Evolutionary conservation across 1,140 invertebrate species (phyloP).

Genomic region (Diorhabda sublineata): DNA sequence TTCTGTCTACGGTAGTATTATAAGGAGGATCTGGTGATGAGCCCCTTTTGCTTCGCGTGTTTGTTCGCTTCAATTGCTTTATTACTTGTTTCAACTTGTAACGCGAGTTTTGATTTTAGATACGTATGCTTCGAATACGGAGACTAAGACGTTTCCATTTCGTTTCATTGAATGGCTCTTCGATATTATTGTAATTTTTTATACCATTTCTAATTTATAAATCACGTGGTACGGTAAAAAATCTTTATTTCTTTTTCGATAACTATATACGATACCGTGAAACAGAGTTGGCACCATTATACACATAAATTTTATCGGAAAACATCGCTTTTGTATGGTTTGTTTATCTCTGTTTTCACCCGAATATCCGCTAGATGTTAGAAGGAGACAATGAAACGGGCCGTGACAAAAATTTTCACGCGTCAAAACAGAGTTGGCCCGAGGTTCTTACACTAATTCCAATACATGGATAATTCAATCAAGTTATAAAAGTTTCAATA

Average conservation of each 20-base stretch:
- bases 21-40: neutral
- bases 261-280: neutral
- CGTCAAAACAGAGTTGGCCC: neutral
- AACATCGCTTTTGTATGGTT: constrained; percentile 6
- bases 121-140: too few species aligned
- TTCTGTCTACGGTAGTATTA: neutral
- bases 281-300: constrained; percentile 14
- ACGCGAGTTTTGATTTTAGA: neutral
- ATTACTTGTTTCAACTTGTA: neutral
- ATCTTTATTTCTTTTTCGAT: constrained; percentile 7
- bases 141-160: too few species aligned
- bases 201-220: neutral
- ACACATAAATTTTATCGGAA: constrained; percentile 18
- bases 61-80: neutral
- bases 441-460: neutral
- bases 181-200: neutral
- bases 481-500: too few species aligned
- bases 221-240: neutral
- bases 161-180: neutral
- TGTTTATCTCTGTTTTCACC: constrained; percentile 13
- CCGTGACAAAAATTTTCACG: constrained; percentile 13
- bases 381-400: constrained; percentile 15
- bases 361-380: neutral
- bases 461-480: too few species aligned
- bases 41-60: neutral